Conservation (phyloP, 2,888 invertebrate species). For the Oegoconia quadripuncta region DNA sequence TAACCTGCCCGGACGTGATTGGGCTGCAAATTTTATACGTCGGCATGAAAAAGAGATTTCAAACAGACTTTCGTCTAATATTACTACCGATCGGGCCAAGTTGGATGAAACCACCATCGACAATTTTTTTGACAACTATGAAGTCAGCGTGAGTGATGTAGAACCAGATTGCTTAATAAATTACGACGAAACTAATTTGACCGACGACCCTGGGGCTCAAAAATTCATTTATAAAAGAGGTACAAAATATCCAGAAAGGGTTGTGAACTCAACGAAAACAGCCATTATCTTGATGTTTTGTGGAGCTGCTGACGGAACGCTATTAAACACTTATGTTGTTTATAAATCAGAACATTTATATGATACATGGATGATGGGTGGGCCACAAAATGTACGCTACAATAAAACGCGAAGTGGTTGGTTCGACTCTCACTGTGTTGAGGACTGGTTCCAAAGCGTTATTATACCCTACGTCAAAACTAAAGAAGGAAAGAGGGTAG, state of each 20-base stretch:
- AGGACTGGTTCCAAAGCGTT: conserved; percentile 32
- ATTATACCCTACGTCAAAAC: conserved; percentile 13
- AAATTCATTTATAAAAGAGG: conserved; percentile 30
- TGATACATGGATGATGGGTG: conserved; percentile 40
- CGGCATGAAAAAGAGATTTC: conserved; percentile 12
- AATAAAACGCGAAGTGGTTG: conserved; percentile 41
- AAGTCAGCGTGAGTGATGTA: conserved; percentile 5
- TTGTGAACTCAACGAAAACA: conserved; percentile 36
- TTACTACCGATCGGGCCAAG: neutral
- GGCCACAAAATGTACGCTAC: conserved; percentile 38
- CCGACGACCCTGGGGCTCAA: conserved; percentile 18
- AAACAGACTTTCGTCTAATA: conserved; percentile 4
- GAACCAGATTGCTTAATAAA: conserved; percentile 6
- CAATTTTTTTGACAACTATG: neutral
- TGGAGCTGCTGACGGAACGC: conserved; percentile 29
- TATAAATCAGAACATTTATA: conserved; percentile 46
- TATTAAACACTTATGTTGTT: conserved; percentile 41
- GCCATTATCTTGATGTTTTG: conserved; percentile 40
- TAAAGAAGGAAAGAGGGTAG: conserved; percentile 9
- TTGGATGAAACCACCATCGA: neutral
- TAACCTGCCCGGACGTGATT: no score
- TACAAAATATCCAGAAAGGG: conserved; percentile 37
- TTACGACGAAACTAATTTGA: conserved; percentile 17
- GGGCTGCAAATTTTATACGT: no score
- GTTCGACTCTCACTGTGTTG: conserved; percentile 34